These are phyloP conservation scores for Diplogasteroides magnus DNA, from an alignment of 1,140 invertebrate genomes.

Conservation along the genomic window DNA sequence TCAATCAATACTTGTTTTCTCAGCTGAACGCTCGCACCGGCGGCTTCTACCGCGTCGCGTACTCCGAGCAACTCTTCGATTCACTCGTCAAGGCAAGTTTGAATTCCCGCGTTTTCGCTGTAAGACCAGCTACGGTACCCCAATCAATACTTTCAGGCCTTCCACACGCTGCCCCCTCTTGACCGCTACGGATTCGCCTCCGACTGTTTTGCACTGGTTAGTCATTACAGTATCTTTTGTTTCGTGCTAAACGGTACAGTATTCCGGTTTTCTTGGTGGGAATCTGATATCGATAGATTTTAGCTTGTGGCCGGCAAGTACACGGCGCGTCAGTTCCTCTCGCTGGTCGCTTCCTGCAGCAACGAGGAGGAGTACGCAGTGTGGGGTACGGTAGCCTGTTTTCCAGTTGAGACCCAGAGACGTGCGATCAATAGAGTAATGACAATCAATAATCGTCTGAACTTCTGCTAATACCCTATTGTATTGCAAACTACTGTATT, in stretches of 20 bases:
- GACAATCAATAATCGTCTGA: too few species aligned
- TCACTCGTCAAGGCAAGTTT: conserved; percentile 72
- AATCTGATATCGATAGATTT: neutral
- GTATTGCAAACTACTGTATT: conserved; percentile 9
- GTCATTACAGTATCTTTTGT: neutral
- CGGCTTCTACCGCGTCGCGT: conserved; percentile 70
- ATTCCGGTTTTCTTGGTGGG: too few species aligned
- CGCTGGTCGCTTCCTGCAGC: conserved; percentile 37
- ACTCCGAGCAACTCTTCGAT: conserved; percentile 72
- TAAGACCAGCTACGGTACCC: too few species aligned
- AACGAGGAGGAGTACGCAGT: conserved; percentile 51
- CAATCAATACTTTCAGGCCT: conserved; percentile 69
- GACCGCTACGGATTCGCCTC: conserved; percentile 83
- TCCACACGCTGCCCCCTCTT: conserved; percentile 74
- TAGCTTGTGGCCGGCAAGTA: conserved; percentile 30
- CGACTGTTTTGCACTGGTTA: conserved; percentile 80
- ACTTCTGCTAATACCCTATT: conserved; percentile 2
- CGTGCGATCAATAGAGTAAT: neutral
- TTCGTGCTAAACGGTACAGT: too few species aligned
- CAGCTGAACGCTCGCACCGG: conserved; percentile 60
- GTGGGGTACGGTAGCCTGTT: conserved; percentile 44
- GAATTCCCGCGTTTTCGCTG: too few species aligned
- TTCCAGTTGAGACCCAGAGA: conserved; percentile 1
- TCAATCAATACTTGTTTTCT: conserved; percentile 17
- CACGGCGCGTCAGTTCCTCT: conserved; percentile 42